phyloP scores from a whole-genome alignment of 2,888 invertebrate species.

The Heliconius ismenius region DNA sequence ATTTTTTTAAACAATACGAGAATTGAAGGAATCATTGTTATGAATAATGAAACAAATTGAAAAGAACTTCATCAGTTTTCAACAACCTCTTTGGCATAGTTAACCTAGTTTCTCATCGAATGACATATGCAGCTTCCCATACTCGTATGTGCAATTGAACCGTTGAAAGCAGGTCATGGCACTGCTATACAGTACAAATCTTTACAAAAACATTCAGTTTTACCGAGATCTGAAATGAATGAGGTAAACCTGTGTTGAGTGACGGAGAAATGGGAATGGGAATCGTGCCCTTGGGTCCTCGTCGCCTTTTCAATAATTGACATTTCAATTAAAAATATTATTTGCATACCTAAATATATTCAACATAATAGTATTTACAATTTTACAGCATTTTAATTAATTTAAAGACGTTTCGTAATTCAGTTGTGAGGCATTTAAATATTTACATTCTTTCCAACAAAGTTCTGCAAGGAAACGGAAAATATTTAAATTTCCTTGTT shows the following conservation, averaged over 20 bases:
- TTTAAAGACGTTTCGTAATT: not conserved
- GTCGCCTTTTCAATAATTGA: not conserved
- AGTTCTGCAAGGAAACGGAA: not conserved
- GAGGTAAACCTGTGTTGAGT: no score
- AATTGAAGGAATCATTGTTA: not conserved
- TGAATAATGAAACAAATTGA: not conserved
- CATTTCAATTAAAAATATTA: not conserved
- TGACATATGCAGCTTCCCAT: not conserved
- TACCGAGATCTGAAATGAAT: not conserved
- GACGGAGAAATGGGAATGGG: no score
- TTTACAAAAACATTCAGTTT: not conserved
- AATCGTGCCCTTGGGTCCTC: no score
- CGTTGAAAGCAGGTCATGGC: conserved; percentile 8
- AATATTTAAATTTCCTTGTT: conserved; percentile 2
- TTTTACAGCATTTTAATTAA: not conserved
- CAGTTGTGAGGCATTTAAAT: conserved; percentile 1
- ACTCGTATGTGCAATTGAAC: conserved; percentile 14
- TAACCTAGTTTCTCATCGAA: conserved; percentile 9
- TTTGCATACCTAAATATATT: not conserved
- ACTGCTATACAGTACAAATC: not conserved
- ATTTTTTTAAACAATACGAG: not conserved
- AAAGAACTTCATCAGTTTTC: not conserved
- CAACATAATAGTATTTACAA: not conserved
- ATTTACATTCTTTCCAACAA: conserved; percentile 8
- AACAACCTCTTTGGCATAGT: not conserved